Base-by-base conservation (phyloP, 2,113 vertebrate species). In the Nasalis larvatus region DNA sequence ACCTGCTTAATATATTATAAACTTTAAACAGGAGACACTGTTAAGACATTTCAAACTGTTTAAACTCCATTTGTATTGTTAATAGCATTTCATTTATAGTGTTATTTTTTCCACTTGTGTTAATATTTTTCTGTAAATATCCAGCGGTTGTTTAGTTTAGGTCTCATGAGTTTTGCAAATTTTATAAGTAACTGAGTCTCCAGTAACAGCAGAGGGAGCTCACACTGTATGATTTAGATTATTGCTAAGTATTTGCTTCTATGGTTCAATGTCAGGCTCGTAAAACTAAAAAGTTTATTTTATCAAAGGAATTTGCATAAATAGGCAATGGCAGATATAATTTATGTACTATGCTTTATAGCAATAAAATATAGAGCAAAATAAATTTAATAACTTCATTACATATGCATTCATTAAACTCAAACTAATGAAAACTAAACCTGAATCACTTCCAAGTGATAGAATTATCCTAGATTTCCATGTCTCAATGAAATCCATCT, bases 201-300 rank as follows among this genome's bases (percentile, higher is more conserved):
- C 47, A 60, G 69, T 20, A 95, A 95, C 94, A 98, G 93, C 91
- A 98, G 97, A 95, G 97, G 95, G 97, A 86, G 97, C 97, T 96
- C 95, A 95, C n/a, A 81, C 69, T n/a, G 27, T 92, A 77, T 60
- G 89, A 30, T 96, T 95, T 76, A 63, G 68, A 93, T 37, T 63
- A 83, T 40, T 88, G 42, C 35, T 80, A 58, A 23, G 6, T 40
- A 91, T 74, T 89, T 82, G 13, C 1, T 89, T 94, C 42, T 78
- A 10, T 40, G 74, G 25, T 45, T 96, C 73, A 76, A 4, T 91
- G 27, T 8, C 89, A 17, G 1, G 10, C 1, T 71, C 40, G 0
- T 89, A 86, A 90, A 96, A 89, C 30, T 54, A 71, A 92, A 74
- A 82, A 3, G 0, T 69, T 69, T 88, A 95, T n/a, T 94, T 96